phyloP scores from a whole-genome alignment of 2,888 invertebrate genomes.

The Zygogramma bicolorata region DNA sequence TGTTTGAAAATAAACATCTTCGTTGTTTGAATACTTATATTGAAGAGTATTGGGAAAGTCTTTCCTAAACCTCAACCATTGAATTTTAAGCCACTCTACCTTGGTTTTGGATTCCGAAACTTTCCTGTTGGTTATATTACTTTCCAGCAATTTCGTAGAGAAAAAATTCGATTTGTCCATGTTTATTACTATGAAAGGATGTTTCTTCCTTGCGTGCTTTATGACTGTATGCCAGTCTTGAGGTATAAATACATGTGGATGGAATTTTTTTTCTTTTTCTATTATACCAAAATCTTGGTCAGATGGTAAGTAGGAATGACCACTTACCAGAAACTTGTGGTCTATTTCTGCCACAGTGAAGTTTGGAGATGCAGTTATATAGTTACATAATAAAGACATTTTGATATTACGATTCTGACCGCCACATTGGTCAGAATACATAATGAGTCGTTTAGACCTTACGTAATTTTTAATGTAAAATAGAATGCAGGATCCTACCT shows the following conservation, averaged over 20 bases:
- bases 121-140: conserved; percentile 37
- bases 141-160: conserved; percentile 32
- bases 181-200: conserved; percentile 34
- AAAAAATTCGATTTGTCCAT: conserved; percentile 35
- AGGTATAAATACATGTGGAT: conserved; percentile 27
- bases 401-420: conserved; percentile 48
- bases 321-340: conserved; percentile 37
- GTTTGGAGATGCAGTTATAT: conserved; percentile 42
- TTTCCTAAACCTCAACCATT: conserved; percentile 21
- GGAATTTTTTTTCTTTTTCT: conserved; percentile 32
- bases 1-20: conserved; percentile 36
- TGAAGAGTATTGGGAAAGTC: conserved; percentile 14
- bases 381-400: conserved; percentile 42
- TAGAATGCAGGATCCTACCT: conserved; percentile 49
- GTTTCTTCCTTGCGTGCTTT: conserved; percentile 28
- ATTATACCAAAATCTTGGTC: conserved; percentile 43
- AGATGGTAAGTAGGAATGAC: conserved; percentile 35
- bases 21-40: conserved; percentile 40
- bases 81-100: conserved; percentile 25
- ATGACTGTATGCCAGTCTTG: conserved; percentile 29
- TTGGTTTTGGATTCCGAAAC: conserved; percentile 18
- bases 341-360: conserved; percentile 34
- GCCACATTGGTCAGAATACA: conserved; percentile 40
- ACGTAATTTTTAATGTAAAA: conserved; percentile 44
- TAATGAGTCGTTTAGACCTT: conserved; percentile 38